Conservation (phyloP, 1,140 invertebrate genomes). For the Trachymyrmex cornetzi region DNA sequence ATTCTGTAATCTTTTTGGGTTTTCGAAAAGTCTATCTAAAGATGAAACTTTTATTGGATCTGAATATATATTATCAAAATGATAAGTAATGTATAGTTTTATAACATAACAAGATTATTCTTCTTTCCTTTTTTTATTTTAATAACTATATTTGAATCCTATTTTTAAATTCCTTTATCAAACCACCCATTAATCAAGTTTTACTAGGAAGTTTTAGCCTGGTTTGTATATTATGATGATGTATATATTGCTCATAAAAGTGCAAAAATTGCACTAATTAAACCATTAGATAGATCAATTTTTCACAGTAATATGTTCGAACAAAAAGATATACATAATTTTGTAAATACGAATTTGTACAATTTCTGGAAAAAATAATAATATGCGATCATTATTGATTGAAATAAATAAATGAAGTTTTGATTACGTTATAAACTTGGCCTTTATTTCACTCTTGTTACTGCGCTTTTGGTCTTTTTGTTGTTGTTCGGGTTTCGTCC, state of each 20-base stretch:
- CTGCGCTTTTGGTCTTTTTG: conserved; percentile 75
- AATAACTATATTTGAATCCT: conserved; percentile 29
- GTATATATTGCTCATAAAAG: conserved; percentile 41
- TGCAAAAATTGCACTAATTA: conserved; percentile 62
- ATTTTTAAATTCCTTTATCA: conserved; percentile 24
- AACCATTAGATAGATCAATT: conserved; percentile 60
- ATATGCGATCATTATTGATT: conserved; percentile 75
- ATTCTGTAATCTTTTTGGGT: conserved; percentile 8
- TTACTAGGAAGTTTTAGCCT: conserved; percentile 37
- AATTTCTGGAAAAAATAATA: conserved; percentile 71
- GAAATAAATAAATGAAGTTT: conserved; percentile 79
- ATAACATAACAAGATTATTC: conserved; percentile 18
- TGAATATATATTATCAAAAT: conserved; percentile 6
- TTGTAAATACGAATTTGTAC: conserved; percentile 79
- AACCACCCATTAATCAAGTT: conserved; percentile 33
- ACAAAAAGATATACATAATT: conserved; percentile 69
- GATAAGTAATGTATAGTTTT: conserved; percentile 19
- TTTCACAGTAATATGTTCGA: conserved; percentile 67
- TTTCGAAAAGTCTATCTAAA: conserved; percentile 40
- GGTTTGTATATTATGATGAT: conserved; percentile 50
- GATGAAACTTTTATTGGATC: conserved; percentile 31
- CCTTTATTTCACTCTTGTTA: conserved; percentile 81
- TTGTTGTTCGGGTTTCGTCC: conserved; percentile 74
- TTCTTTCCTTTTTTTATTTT: conserved; percentile 18
- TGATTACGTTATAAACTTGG: conserved; percentile 76